Evolutionary conservation across 2,113 vertebrate genomes (phyloP), one percentile per base, ranked within the genome.

Genomic region (Amblyopsis rosae): DNA sequence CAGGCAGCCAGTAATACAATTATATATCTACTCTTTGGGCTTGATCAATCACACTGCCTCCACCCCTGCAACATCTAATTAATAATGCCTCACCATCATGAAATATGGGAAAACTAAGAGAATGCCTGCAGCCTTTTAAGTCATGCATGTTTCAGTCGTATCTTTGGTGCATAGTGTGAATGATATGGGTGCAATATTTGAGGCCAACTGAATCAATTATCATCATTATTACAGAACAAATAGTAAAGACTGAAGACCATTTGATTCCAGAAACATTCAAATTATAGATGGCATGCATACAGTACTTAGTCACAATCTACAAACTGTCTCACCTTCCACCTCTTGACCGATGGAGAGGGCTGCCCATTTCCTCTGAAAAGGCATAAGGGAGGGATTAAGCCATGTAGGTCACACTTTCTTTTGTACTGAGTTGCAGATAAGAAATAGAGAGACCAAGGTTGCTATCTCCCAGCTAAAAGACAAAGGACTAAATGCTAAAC

Each of bases 291-390:
- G 5, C 35, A 41, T 41, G 7, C 7, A 41, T 5, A 41, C 35
- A 6, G 35, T 41, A 41, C 35, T 6, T 41, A 7, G 6, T 41
- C 35, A 41, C 35, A 41, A 5, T 6, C 11, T 59, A 5, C 35
- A 59, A 10, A 9, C 3, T 5, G 13, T 83, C 91, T 89, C 91
- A 99, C 98, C 97, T 83, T 96, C 94, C 12, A 99, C 94, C 0
- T 99, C 96, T 70, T 98, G 96, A 9, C 95, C 95, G 1, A 99
- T 96, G 41, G 95, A 95, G 17, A 99, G 93, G 13, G 95, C 96
- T 0, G 95, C 97, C 98, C 97, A 99, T 93, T 99, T 99, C 63
- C 98, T 93, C 98, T 99, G 87, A 17, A 79, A 67, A 72, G 65
- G 16, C 57, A 57, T n/a, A 86, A 33, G 15, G 0, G 0, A 53